Base-by-base conservation (phyloP, 2,888 invertebrate genomes). In the Watsonalla cultraria region DNA sequence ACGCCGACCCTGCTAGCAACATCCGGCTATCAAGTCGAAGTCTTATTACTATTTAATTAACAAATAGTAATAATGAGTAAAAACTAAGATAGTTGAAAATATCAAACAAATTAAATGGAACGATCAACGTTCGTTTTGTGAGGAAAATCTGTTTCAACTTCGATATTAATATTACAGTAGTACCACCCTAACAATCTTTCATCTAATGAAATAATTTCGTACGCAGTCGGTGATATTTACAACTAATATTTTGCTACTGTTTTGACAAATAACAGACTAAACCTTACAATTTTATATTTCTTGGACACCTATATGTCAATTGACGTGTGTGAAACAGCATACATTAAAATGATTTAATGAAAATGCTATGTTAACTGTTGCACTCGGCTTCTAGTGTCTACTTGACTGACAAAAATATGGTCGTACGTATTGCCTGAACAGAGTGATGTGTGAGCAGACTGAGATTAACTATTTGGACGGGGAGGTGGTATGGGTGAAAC, bases 401-500 rank as follows among this genome's bases (percentile, higher is more conserved):
- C 71, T 76, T 76, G 77, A 78, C 72, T 42, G 42, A 42, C 42
- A 42, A 86, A 88, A 89, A 88, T 89, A 90, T 90, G 90, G 89
- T 90, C 81, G 89, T 86, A 80, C 82, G 72, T 81, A 83, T 82
- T 72, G 81, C 69, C 78, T 89, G 81, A 89, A 80, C 72, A 76
- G 73, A 74, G 87, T 83, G 86, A 95, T 95, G 95, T 93, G 94
- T 88, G 94, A 94, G 72, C 93, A 94, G 86, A 92, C 92, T 70
- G 92, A 93, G 87, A 91, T 92, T 66, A 87, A 80, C 74, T 95
- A 94, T 86, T 88, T 92, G 69, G 94, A 94, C 68, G 95, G 95
- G 52, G 96, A 96, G 72, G 91, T 96, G 70, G 96, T 96, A 60
- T 97, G 96, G 96, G 96, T 96, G 15, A 96, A 96, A 82, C 84